Conservation (phyloP, 2,113 vertebrate genomes). For the Anarrhichthys ocellatus region DNA sequence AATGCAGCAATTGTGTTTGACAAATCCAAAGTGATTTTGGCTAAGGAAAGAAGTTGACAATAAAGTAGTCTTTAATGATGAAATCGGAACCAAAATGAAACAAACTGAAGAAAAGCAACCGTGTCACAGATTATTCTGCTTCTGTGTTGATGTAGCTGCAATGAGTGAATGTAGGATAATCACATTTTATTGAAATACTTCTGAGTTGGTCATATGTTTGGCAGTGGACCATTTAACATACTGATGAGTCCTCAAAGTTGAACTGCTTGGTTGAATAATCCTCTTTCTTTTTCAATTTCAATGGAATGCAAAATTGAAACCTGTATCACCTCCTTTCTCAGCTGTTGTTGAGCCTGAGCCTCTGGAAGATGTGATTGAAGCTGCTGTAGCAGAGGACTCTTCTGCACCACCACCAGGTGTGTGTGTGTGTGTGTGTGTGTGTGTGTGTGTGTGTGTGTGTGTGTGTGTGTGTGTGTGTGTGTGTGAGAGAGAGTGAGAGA, state of each 20-base stretch:
- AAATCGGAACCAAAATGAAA: neutral
- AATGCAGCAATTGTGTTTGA: too few species aligned
- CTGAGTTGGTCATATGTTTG: neutral
- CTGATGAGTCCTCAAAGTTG: neutral
- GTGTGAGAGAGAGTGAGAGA: too few species aligned
- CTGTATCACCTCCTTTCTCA: constrained; percentile 1
- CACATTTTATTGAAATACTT: neutral
- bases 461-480: constrained; percentile 32
- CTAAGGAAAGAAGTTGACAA: neutral
- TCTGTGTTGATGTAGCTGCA: neutral
- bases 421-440: neutral
- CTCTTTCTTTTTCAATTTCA: neutral
- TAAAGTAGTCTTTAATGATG: neutral
- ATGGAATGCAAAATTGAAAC: neutral
- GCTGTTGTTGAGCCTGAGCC: constrained; percentile 55
- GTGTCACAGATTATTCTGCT: neutral
- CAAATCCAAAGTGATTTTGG: neutral
- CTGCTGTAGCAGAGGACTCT: constrained; percentile 42
- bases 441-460: too few species aligned
- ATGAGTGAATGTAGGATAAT: neutral
- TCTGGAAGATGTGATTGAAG: constrained; percentile 60
- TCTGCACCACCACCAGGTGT: constrained; percentile 60
- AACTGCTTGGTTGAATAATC: neutral
- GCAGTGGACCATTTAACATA: neutral
- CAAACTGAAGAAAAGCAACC: too few species aligned